phyloP scores from a whole-genome alignment of 2,888 invertebrate species.

The Piscicola geometra region DNA sequence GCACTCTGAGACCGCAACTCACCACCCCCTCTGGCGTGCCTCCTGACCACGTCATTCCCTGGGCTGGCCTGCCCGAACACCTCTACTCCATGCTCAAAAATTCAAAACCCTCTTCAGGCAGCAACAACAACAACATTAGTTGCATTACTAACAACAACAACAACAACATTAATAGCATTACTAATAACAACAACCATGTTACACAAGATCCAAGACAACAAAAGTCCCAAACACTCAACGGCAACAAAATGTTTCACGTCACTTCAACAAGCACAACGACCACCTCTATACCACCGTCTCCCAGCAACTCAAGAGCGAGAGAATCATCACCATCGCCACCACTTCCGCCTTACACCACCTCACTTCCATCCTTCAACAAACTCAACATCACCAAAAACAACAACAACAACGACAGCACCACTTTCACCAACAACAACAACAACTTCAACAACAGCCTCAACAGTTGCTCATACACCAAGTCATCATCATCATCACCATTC shows the following conservation, averaged over 20 bases:
- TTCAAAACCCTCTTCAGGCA: neutral
- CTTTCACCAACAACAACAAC: neutral
- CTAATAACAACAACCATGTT: too few species aligned
- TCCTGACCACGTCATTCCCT: constrained; percentile 20
- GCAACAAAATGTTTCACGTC: too few species aligned
- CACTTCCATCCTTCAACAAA: neutral
- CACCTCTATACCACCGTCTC: neutral
- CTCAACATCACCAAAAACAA: neutral
- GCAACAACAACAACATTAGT: constrained; percentile 5
- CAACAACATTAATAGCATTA: too few species aligned
- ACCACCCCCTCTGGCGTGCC: neutral
- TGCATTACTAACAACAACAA: too few species aligned
- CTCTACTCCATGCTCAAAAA: constrained; percentile 30
- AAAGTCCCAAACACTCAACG: too few species aligned
- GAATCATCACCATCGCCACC: neutral
- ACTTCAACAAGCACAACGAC: too few species aligned
- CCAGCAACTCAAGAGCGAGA: neutral
- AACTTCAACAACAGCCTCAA: neutral
- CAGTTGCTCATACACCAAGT: constrained; percentile 3
- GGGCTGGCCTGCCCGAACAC: constrained; percentile 31
- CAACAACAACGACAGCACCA: neutral
- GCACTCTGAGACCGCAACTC: constrained; percentile 30
- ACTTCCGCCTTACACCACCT: neutral
- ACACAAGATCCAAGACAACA: too few species aligned
- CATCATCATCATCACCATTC: constrained; percentile 2